Evolutionary conservation across 1,140 invertebrate genomes (phyloP), one percentile per base, ranked within the genome.

Genomic region (Macrobrachium nipponense): DNA sequence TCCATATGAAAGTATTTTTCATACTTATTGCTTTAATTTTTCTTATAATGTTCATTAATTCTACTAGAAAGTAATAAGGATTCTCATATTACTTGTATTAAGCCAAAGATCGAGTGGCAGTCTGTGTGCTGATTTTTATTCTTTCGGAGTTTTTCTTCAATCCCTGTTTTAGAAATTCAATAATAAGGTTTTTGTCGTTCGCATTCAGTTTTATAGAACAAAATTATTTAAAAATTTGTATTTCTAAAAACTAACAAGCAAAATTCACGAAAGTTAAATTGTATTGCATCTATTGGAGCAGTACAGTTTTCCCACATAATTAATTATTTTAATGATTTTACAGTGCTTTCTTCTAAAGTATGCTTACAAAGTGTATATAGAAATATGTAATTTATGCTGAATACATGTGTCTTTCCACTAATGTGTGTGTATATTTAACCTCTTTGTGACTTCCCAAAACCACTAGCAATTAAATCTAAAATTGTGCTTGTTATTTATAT

Each of bases 351-450:
- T 77, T 27, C 36, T 66, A 61, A 75, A 64, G 66, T 51, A 51
- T 61, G 58, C 61, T 51, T 77, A 36, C 72, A 27, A 86, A 86
- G n/a, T 86, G 83, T 86, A 86, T 60, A 86, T 86, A 86, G 78
- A 76, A 79, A 79, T 27, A 73, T 86, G 76, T 79, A 79, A 86
- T 79, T 86, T 86, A 86, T 86, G 83, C 83, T 86, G 72, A 86
- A 86, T 86, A 86, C 78, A 86, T 43, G 68, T 86, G 83, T 86
- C 77, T 86, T 86, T 86, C 83, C 83, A 86, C 27, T 36, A 36
- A 36, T 36, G 27, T 36, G 27, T 36, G 27, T 36, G 4, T 36
- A 36, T 36, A 36, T 36, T 36, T 36, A 36, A 36, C 27, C 27
- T 36, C 27, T n/a, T n/a, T 36, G 27, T 36, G 1, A 36, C 27